Conservation (phyloP, 2,888 invertebrate species). For the Plagodis dolabraria region DNA sequence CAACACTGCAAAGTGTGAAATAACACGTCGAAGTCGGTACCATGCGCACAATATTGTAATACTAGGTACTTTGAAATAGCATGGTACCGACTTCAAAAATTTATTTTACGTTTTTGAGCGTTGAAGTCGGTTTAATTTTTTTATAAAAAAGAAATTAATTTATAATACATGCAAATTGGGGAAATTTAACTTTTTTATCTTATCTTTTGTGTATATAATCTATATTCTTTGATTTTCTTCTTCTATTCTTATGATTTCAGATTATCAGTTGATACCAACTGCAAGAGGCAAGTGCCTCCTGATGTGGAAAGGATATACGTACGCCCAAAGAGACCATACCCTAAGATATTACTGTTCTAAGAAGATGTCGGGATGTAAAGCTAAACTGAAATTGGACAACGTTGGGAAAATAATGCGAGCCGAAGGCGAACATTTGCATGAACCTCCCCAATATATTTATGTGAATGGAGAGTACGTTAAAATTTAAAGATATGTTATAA, state of each 20-base stretch:
- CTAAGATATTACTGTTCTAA: constrained; percentile 23
- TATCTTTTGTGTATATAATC: no score
- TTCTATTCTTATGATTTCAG: not conserved
- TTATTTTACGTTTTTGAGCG: no score
- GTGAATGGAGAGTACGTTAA: constrained; percentile 4
- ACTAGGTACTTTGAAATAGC: no score
- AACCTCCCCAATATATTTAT: constrained; percentile 20
- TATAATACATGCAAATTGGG: no score
- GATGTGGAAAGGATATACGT: constrained; percentile 21
- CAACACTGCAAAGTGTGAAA: no score
- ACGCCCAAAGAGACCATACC: constrained; percentile 11
- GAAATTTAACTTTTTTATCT: no score
- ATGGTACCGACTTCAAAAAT: no score
- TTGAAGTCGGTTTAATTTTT: no score
- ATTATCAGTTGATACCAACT: constrained; percentile 7
- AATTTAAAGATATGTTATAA: not conserved
- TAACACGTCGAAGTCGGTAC: no score
- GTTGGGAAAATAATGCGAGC: constrained; percentile 9
- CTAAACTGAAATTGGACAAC: constrained; percentile 19
- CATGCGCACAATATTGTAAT: no score
- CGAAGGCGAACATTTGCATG: constrained; percentile 21
- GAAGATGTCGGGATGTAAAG: constrained; percentile 18
- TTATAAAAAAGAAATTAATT: no score
- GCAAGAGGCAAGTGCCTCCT: constrained; percentile 11
- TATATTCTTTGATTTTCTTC: no score